phyloP scores from a whole-genome alignment of 2,113 vertebrate species.

The Tetrax tetrax region DNA sequence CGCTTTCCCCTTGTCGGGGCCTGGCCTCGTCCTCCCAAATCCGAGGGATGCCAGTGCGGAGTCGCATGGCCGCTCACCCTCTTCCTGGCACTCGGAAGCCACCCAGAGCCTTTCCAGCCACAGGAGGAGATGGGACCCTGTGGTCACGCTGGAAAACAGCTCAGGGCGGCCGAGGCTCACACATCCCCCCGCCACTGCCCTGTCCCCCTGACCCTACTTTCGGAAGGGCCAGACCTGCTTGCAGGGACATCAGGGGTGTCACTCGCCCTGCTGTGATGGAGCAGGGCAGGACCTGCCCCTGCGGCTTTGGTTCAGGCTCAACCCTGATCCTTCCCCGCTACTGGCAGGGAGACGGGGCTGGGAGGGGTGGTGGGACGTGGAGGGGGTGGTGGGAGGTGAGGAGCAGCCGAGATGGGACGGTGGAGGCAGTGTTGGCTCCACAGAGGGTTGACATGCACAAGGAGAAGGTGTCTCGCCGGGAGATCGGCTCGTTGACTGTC shows the following conservation, averaged over 20 bases:
- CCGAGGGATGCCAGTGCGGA: accelerated
- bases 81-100: not conserved
- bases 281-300: not conserved
- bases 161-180: not conserved
- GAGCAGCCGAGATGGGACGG: accelerated
- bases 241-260: not conserved
- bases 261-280: accelerated
- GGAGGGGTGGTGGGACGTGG: not conserved
- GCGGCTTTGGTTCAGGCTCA: not conserved
- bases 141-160: not conserved
- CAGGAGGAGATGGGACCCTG: accelerated
- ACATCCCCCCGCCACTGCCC: accelerated
- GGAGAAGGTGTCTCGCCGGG: constrained; percentile 86
- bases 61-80: not conserved
- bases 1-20: not conserved
- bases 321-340: not conserved
- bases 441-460: constrained; percentile 86
- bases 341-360: not conserved
- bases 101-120: not conserved
- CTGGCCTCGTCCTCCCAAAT: not conserved
- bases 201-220: not conserved
- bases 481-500: constrained; percentile 79
- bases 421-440: not conserved
- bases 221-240: not conserved
- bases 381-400: not conserved